These are phyloP conservation scores for Falcunculus frontatus DNA, from an alignment of 2,113 vertebrate genomes.

Conservation along the genomic window DNA sequence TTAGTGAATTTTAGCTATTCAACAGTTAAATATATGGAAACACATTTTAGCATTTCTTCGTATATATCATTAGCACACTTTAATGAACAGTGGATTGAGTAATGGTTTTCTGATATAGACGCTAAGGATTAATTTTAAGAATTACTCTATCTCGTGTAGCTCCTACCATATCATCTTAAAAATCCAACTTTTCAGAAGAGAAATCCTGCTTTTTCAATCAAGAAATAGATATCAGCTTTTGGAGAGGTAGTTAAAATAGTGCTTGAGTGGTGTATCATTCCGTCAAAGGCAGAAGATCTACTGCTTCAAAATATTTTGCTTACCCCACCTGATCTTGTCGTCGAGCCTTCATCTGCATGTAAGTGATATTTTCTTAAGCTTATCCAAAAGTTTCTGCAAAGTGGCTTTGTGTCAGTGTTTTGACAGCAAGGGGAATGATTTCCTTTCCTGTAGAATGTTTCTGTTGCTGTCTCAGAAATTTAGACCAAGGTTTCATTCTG, in stretches of 20 bases:
- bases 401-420: not conserved
- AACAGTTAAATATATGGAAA: not conserved
- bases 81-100: not conserved
- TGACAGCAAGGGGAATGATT: not conserved
- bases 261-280: not conserved
- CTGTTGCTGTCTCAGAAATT: not conserved
- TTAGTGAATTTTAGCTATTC: not conserved
- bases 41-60: not conserved
- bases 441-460: not conserved
- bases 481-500: not conserved
- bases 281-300: not conserved
- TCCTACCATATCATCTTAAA: not conserved
- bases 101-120: not conserved
- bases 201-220: not conserved
- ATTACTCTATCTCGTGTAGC: not conserved
- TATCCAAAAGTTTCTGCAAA: not conserved
- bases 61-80: not conserved
- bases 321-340: fast-evolving
- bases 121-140: not conserved
- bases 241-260: not conserved
- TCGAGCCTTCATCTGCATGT: not conserved
- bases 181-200: not conserved
- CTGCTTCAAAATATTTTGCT: not conserved
- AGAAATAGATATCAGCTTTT: not conserved
- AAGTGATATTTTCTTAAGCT: not conserved